phyloP scores from a whole-genome alignment of 2,888 invertebrate species.

The Xylophagus ater region DNA sequence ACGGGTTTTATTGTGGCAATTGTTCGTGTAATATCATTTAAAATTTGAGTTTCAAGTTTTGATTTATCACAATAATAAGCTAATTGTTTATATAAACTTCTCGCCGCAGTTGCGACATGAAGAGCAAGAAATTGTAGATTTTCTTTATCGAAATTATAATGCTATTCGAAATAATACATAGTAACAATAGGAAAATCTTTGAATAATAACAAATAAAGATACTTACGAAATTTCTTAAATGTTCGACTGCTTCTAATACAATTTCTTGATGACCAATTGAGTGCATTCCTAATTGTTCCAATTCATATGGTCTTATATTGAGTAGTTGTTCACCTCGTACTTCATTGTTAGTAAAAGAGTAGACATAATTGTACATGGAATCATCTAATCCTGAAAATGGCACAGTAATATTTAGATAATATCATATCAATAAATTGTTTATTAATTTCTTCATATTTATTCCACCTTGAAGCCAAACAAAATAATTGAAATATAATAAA shows the following conservation, averaged over 20 bases:
- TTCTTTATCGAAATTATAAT: constrained; percentile 83
- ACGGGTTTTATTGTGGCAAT: constrained; percentile 77
- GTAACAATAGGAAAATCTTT: constrained; percentile 2
- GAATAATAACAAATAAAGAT: constrained; percentile 1
- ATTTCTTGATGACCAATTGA: constrained; percentile 90
- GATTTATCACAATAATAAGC: constrained; percentile 43
- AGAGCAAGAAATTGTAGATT: constrained; percentile 83
- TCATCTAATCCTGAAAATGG: constrained; percentile 34
- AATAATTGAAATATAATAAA: too few species aligned
- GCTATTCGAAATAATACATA: constrained; percentile 42
- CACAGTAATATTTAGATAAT: too few species aligned
- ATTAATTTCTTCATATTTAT: too few species aligned
- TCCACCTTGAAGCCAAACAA: too few species aligned
- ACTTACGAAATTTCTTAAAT: constrained; percentile 76
- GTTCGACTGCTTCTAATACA: constrained; percentile 83
- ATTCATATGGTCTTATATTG: constrained; percentile 75
- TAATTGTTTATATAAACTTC: constrained; percentile 62
- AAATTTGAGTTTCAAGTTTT: constrained; percentile 63
- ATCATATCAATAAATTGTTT: too few species aligned
- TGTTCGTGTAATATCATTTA: constrained; percentile 77
- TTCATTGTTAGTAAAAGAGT: constrained; percentile 66
- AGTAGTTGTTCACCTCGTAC: constrained; percentile 69
- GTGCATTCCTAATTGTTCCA: constrained; percentile 73
- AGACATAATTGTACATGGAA: constrained; percentile 65
- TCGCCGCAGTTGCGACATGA: constrained; percentile 71